These are phyloP conservation scores for Procavia capensis DNA, from an alignment of 2,113 vertebrate genomes.

Conservation along the genomic window DNA sequence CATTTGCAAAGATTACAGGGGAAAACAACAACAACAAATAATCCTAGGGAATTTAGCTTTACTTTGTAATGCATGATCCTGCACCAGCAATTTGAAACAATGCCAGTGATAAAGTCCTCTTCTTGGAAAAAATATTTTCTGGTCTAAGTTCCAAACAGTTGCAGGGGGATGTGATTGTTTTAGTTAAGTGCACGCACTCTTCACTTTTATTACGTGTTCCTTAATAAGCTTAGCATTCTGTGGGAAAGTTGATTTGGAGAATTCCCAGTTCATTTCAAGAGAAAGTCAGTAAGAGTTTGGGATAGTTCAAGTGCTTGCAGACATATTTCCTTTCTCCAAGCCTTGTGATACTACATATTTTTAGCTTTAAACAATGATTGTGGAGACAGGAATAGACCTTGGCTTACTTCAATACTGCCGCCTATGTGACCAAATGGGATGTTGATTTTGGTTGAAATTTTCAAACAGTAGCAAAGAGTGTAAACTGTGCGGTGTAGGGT, in stretches of 20 bases:
- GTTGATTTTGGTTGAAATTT: background rate
- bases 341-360: background rate
- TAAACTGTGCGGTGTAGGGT: background rate
- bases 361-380: background rate
- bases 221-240: background rate
- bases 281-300: background rate
- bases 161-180: background rate
- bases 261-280: background rate
- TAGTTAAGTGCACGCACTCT: background rate
- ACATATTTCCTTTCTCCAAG: background rate
- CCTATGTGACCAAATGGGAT: background rate
- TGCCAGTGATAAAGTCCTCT: background rate
- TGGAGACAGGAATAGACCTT: background rate
- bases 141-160: background rate
- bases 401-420: background rate
- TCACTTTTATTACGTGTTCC: background rate
- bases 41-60: too few relatives aligned
- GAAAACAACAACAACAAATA: too few relatives aligned
- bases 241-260: background rate
- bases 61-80: background rate
- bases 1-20: too few relatives aligned
- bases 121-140: background rate
- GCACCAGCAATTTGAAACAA: background rate
- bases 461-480: background rate
- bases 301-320: background rate